Evolutionary conservation across 2,888 invertebrate genomes (phyloP).

Genomic region (Argyra leucocephala): DNA sequence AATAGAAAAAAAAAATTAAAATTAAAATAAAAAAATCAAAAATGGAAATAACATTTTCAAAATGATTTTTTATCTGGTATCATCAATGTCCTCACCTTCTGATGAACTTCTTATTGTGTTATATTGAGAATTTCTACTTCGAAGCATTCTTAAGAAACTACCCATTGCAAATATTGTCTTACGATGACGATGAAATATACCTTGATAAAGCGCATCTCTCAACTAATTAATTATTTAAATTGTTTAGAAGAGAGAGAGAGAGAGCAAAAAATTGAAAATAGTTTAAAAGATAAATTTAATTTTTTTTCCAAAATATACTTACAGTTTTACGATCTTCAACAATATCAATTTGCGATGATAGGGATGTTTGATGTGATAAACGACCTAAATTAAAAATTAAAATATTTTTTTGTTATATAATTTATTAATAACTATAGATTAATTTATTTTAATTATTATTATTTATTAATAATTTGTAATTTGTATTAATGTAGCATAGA

Average conservation of each 20-base stretch:
- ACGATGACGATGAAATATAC: constrained; percentile 67
- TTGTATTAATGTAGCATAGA: background rate
- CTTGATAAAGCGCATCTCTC: constrained; percentile 64
- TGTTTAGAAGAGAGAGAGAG: background rate
- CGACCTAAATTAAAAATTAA: constrained; percentile 37
- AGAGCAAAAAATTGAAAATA: too few relatives aligned
- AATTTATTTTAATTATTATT: background rate
- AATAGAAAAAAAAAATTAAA: background rate
- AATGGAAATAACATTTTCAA: background rate
- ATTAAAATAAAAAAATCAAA: background rate
- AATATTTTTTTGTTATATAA: background rate
- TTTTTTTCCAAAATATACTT: background rate
- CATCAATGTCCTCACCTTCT: constrained; percentile 43
- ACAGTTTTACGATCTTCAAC: constrained; percentile 60
- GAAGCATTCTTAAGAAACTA: constrained; percentile 63
- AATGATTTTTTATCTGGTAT: constrained; percentile 40
- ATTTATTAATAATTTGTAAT: background rate
- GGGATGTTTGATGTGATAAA: constrained; percentile 52
- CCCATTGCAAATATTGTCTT: constrained; percentile 67
- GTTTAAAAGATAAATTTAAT: background rate
- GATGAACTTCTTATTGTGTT: constrained; percentile 56
- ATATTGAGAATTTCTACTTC: constrained; percentile 65
- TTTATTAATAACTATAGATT: background rate
- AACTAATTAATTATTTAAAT: constrained; percentile 19
- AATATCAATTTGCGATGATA: constrained; percentile 52